Conservation (phyloP, 1,140 invertebrate genomes). For the Protaetia brevitarsis region DNA sequence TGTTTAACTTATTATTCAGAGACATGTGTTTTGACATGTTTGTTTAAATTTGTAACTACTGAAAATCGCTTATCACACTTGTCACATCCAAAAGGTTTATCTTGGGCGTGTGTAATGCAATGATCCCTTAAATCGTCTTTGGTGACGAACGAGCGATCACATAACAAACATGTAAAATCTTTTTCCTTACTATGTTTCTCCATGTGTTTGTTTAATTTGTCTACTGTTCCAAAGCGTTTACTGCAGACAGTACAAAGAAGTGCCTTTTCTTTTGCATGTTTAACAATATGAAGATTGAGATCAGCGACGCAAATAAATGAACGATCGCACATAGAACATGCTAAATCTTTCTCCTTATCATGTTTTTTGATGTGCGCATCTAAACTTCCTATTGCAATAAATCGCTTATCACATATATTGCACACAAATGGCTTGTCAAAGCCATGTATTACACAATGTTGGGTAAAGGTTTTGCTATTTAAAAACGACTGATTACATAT, state of each 20-base stretch:
- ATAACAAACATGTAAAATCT: slow-evolving; percentile 5
- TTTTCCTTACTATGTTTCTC: slow-evolving; percentile 14
- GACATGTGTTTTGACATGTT: slow-evolving; percentile 4
- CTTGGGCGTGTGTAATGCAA: slow-evolving; percentile 4
- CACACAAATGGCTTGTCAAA: slow-evolving; percentile 42
- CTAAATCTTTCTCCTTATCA: background rate
- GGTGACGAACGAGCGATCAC: background rate
- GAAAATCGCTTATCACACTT: slow-evolving; percentile 4
- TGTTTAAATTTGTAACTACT: background rate
- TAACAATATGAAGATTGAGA: background rate
- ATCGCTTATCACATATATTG: slow-evolving; percentile 33
- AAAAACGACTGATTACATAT: background rate
- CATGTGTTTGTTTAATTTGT: background rate
- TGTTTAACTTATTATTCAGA: background rate
- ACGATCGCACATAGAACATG: slow-evolving; percentile 15
- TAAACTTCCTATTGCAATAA: background rate
- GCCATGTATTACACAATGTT: slow-evolving; percentile 32
- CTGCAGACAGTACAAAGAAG: background rate
- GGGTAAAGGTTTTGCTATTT: background rate
- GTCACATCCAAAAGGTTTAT: slow-evolving; percentile 7
- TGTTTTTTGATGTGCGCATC: background rate
- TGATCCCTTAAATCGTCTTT: slow-evolving; percentile 2
- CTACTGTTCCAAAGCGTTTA: background rate
- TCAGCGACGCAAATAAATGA: background rate
- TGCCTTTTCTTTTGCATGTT: background rate